Evolutionary conservation across 1,140 invertebrate genomes (phyloP), one percentile per base, ranked within the genome.

Genomic region (Trachymyrmex cornetzi): DNA sequence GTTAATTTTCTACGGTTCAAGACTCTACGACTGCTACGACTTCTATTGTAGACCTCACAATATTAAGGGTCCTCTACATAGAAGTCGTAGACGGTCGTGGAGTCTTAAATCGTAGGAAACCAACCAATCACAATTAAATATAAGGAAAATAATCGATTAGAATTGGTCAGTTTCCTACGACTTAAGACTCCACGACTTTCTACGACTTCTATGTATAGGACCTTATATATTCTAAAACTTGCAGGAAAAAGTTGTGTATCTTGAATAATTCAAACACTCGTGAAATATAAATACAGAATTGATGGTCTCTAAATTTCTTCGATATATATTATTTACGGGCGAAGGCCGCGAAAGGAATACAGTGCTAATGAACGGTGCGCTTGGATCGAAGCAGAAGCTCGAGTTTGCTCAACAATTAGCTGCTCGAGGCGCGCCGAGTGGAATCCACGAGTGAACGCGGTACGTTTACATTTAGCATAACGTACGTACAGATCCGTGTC

Each of bases 401-500:
- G 24, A 67, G 90, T 92, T 92, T 92, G 75, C 90, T 86, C 82
- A 92, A 91, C 87, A 92, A 92, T 92, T 92, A 92, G 91, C 89
- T 61, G 75, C 55, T 48, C 71, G 71, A 77, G 87, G 44, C 44
- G 63, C 16, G 38, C 69, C 67, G n/a, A 2, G 55, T 38, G 77
- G 72, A 57, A 79, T 87, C 87, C 27, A 69, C 48, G 69, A 24
- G 34, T 53, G 53, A 77, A 67, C 55, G 50, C 19, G 71, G 71
- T 63, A 85, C 57, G 67, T 80, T 81, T 64, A 24, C 64, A 59
- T 77, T 59, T 59, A 59, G 34, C 72, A 61, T 84, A 77, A 61
- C 55, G 86, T 72, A 24, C 38, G 11, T 34, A 61, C 9, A 22
- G 59, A 82, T 74, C 67, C 27, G 44, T 80, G 22, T 66, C 19